phyloP scores from a whole-genome alignment of 2,797 vertebrate genomes.

The Enteromius treurensis region DNA sequence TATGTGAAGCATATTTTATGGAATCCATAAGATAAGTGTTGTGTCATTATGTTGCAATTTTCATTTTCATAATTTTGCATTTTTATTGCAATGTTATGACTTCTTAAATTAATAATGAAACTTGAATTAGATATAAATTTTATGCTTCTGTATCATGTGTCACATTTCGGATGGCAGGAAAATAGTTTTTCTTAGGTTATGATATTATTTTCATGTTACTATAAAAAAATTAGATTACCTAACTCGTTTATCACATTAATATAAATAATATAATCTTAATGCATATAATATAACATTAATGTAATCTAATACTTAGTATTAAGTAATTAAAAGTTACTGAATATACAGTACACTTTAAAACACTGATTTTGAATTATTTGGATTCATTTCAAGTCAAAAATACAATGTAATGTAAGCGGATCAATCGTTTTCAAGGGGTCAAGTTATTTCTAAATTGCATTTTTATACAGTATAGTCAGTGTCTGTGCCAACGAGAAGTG shows the following conservation, averaged over 20 bases:
- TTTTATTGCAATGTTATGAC: not conserved
- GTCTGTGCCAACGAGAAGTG: not conserved
- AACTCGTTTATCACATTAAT: too few species aligned
- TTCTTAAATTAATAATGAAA: slow-evolving; percentile 6
- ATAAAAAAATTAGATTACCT: too few species aligned
- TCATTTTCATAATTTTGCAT: not conserved
- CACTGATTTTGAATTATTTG: not conserved
- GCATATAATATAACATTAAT: too few species aligned
- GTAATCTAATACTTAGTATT: too few species aligned
- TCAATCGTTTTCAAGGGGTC: not conserved
- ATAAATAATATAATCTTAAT: too few species aligned
- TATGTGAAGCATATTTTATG: not conserved
- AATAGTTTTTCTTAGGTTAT: not conserved
- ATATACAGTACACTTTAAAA: not conserved
- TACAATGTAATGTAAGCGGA: not conserved
- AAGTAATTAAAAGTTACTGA: not conserved
- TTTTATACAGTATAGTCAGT: not conserved
- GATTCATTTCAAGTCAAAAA: not conserved
- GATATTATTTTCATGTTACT: too few species aligned
- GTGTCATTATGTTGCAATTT: not conserved
- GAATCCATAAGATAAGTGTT: not conserved
- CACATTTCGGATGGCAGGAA: not conserved
- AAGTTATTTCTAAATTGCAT: not conserved
- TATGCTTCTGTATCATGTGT: not conserved
- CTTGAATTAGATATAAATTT: not conserved